Evolutionary conservation across 2,797 vertebrate genomes (phyloP), one percentile per base, ranked within the genome.

Genomic region (Melanitta fusca): DNA sequence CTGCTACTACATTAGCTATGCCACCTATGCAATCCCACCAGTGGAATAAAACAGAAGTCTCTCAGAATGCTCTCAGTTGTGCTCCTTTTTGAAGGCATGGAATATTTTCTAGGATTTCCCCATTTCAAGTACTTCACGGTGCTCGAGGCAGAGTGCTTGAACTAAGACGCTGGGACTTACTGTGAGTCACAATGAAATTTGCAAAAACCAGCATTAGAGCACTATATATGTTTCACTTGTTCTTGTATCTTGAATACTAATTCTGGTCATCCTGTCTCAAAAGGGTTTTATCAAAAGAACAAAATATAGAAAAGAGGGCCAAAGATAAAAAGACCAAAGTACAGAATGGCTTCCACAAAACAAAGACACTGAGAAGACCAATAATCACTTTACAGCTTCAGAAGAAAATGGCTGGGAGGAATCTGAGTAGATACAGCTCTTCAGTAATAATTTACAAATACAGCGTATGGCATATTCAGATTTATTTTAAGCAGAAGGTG

Each of bases 151-250:
- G 32, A 80, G 17, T 7, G 71, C 22, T 70, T 34, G 15, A 80
- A 77, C 22, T 51, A 77, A 75, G 53, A 57, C 58, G 28, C 3
- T 73, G 38, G 6, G 24, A 85, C 7, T 54, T 57, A 6, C 0
- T 39, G 32, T 0, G 1, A 74, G 71, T 27, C 13, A 68, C 60
- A 81, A 89, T 82, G 39, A 73, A 54, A 4, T 47, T 30, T 1
- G 16, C 5, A 49, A 56, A 69, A 70, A 57, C 11, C 36, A 57
- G 58, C 0, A 0, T 57, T 71, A 57, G 1, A 90, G 27, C 14
- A 69, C 32, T n/a, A 13, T 3, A 47, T 6, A 69, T 9, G 5
- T 39, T 49, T 81, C n/a, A 34, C 22, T 38, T 0, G 0, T 65
- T 13, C 20, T 90, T 51, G 34, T 24, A 41, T 12, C 39, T 77